Base-by-base conservation (phyloP, 2,888 invertebrate species). In the Trachelus stipa region DNA sequence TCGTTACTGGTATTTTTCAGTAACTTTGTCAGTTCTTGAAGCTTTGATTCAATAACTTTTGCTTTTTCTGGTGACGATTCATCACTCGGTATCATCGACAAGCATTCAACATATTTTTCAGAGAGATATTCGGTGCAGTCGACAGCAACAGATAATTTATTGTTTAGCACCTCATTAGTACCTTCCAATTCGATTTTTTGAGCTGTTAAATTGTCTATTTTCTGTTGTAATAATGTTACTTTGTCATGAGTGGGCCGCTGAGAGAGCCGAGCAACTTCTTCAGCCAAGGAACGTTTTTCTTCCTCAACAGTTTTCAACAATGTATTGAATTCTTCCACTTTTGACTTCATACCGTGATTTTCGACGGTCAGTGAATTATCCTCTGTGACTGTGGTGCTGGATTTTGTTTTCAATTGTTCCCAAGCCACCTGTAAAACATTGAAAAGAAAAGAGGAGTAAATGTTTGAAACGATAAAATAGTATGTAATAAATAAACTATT, bases 151-250 rank as follows among this genome's bases (percentile, higher is more conserved):
- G 9, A 23, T 9, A 56, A 56, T 56, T 56, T 56, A 56, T 56
- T 23, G 2, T 6, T 56, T 23, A 56, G 9, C 2, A 56, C 23
- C 15, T 56, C 56, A 6, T 56, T 56, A 23, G 23, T 56, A 23
- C 23, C 31, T 33, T 77, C 73, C n/a, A 73, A 68, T 77, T 79
- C 75, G 33, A 35, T 35, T 73, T 79, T 84, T 12, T 82, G 75
- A 1, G 40, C 23, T 69, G 73, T 73, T 6, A 78, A 4, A 31
- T n/a, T 76, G 56, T 78, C 71, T 68, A 81, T 12, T 34, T 78
- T 69, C 4, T 73, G 76, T 12, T 79, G 74, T 12, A 80, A 76
- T 68, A 78, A 74, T 30, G 2, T 11, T 33, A n/a, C 34, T 73
- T 33, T 68, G 33, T 78, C 56, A 1, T 56, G 23, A 56, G 23